Evolutionary conservation across 2,888 invertebrate genomes (phyloP), one percentile per base, ranked within the genome.

Genomic region (Adineta ricciae): DNA sequence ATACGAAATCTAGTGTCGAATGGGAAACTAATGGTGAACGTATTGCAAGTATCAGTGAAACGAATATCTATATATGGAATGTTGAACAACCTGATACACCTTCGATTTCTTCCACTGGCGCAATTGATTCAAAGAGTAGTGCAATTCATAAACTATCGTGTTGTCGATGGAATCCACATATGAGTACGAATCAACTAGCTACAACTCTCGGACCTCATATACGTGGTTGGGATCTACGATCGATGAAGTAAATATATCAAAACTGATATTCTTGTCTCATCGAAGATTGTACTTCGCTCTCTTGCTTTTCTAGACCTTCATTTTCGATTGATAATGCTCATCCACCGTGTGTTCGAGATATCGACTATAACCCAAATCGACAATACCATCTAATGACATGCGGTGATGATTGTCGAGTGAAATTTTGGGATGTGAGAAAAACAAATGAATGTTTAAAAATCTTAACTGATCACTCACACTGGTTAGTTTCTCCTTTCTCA

Each of bases 341-440:
- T 91, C 93, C 94, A 32, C 96, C 97, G 90, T 92, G 95, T 64
- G 94, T 95, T 1, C 86, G 97, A 85, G 96, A 96, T 89, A 90
- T 99, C 64, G 98, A 98, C 91, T 97, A 96, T 89, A 99, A 99
- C 91, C 95, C 96, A n/a, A 98, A 98, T 91, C 94, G 95, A 90
- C 97, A 96, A 88, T 97, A 97, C 89, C 95, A 95, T 88, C 89
- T 98, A 87, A 95, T 95, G 0, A 96, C 95, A 2, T 96, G 95
- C 87, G 98, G 98, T 0, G 98, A 99, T 90, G 98, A 99, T 91
- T 96, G 96, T 0, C 94, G 94, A 83, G 93, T 96, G 27, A 95
- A 96, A 89, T 95, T 99, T 88, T 99, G 98, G 98, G 98, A 99
- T 90, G 94, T 95, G 88, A 92, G 98, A 84, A 94, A 94, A 41